A percentile compares a stretch with the other conserved stretches of the same genome.
Conservation (phyloP, 2,113 vertebrate species). For the Narcine bancroftii region DNA sequence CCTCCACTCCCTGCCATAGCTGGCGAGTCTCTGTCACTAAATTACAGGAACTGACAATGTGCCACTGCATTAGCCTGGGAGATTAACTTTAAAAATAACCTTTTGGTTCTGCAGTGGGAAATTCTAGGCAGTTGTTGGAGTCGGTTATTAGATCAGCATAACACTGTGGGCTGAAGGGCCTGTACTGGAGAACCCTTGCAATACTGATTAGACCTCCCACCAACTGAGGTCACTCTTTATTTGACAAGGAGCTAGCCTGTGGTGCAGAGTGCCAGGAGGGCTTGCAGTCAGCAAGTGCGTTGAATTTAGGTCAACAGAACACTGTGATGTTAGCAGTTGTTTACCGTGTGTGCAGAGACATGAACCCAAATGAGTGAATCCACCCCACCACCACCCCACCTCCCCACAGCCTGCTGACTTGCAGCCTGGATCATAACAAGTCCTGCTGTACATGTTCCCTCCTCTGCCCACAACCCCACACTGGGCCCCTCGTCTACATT, state of each 20-base stretch:
- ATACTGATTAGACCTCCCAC: not conserved
- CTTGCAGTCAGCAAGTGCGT: not conserved
- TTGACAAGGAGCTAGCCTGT: not conserved
- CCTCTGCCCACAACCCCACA: no score
- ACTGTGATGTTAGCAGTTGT: not conserved
- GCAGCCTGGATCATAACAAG: not conserved
- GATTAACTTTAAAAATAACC: not conserved
- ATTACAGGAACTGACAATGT: not conserved
- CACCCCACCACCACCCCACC: not conserved
- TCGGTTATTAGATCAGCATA: no score
- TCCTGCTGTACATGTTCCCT: no score
- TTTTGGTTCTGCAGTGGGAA: no score
- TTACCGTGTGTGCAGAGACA: not conserved
- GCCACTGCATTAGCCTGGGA: not conserved
- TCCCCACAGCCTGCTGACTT: not conserved
- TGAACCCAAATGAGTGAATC: not conserved
- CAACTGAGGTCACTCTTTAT: not conserved
- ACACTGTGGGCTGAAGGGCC: no score
- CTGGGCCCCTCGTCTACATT: not conserved
- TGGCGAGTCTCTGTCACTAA: no score
- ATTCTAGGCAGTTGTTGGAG: no score
- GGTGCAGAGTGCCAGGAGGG: not conserved
- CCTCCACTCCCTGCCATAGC: no score
- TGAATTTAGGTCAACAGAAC: not conserved
- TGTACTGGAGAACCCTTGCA: not conserved